A percentile compares a stretch with the other conserved stretches of the same genome.
These are phyloP conservation scores for Bucco capensis DNA, from an alignment of 2,113 vertebrate species.

Conservation along the genomic window DNA sequence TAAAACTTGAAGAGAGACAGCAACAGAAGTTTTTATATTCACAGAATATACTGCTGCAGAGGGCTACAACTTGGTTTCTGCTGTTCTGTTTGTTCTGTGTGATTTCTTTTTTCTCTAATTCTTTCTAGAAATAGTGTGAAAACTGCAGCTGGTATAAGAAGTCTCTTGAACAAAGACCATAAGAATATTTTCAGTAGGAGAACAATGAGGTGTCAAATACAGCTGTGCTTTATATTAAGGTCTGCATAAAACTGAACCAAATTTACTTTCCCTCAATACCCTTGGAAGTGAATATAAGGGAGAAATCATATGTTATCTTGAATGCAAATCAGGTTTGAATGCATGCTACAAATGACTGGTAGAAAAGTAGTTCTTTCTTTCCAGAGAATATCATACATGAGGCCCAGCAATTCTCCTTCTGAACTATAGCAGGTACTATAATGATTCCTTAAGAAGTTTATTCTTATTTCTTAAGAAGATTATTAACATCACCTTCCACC, in stretches of 20 bases:
- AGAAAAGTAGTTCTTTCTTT: conserved; percentile 25
- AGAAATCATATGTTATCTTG: conserved; percentile 59
- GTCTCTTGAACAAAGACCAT: conserved; percentile 5
- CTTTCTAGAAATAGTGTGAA: neutral
- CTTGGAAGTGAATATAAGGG: conserved; percentile 23
- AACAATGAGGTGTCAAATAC: conserved; percentile 52
- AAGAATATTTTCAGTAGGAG: conserved; percentile 43
- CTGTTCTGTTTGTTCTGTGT: neutral
- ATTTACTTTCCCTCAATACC: conserved; percentile 4
- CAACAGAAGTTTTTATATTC: neutral
- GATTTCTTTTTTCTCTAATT: neutral
- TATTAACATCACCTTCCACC: conserved; percentile 29
- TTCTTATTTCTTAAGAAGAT: conserved; percentile 19
- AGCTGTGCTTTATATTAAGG: conserved; percentile 56
- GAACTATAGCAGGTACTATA: conserved; percentile 4
- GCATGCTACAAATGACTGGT: conserved; percentile 44
- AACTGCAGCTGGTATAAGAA: conserved; percentile 19
- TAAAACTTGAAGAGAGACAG: neutral
- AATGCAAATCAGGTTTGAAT: conserved; percentile 45
- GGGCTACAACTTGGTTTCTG: neutral
- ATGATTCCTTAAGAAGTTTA: neutral
- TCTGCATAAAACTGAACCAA: conserved; percentile 10
- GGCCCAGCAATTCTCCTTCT: conserved; percentile 43
- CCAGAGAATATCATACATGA: conserved; percentile 1
- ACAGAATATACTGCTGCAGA: neutral